These are phyloP conservation scores for Ptyas mucosa DNA, from an alignment of 2,113 vertebrate species.

Conservation along the genomic window DNA sequence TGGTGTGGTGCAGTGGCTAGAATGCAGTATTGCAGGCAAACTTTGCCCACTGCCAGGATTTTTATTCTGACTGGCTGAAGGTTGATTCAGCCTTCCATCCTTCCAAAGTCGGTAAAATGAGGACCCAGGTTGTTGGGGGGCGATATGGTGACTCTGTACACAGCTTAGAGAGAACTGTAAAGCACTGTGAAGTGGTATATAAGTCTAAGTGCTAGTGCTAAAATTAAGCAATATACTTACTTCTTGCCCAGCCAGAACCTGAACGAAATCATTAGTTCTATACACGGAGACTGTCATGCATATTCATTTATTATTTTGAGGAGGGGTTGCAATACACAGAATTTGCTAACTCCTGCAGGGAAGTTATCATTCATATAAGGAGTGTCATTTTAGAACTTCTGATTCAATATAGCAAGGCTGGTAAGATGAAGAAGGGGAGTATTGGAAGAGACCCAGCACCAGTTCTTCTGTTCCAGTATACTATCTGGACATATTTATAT, in stretches of 20 bases:
- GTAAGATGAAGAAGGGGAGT: background rate
- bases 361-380: background rate
- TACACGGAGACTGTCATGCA: background rate
- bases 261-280: background rate
- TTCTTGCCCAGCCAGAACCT: background rate
- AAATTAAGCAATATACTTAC: background rate
- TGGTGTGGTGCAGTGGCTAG: background rate
- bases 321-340: background rate
- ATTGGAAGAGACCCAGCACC: background rate
- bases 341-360: background rate
- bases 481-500: background rate
- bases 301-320: background rate
- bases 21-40: background rate
- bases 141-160: background rate
- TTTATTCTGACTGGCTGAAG: background rate
- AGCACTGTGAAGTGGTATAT: background rate
- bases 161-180: background rate
- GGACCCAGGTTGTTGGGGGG: background rate
- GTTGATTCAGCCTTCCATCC: background rate
- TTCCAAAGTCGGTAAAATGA: background rate
- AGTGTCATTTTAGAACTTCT: background rate
- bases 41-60: background rate
- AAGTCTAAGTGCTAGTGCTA: background rate
- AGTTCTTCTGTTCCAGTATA: background rate
- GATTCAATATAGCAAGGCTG: background rate